phyloP scores from a whole-genome alignment of 2,888 invertebrate genomes.

The Leptothorax acervorum region DNA sequence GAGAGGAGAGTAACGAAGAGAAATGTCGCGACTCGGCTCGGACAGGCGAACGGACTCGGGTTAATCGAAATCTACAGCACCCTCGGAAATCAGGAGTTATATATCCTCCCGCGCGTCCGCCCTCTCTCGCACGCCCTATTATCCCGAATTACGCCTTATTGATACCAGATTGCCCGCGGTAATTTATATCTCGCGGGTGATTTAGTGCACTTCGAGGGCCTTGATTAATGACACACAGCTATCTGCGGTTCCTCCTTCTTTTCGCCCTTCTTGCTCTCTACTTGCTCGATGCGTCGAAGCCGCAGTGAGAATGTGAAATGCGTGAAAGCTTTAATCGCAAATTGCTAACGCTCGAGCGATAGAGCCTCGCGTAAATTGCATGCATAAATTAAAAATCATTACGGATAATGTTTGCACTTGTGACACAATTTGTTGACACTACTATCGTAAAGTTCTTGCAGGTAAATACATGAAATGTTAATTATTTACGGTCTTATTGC shows the following conservation, averaged over 20 bases:
- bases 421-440: background rate
- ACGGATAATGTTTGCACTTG: background rate
- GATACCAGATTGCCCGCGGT: constrained; percentile 76
- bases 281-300: background rate
- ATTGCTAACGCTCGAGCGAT: background rate
- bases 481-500: background rate
- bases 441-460: background rate
- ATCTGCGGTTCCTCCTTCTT: constrained; percentile 38
- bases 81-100: constrained; percentile 78
- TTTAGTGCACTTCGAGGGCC: constrained; percentile 60
- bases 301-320: background rate
- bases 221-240: constrained; percentile 58
- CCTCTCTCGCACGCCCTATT: constrained; percentile 72
- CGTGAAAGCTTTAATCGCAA: constrained; percentile 11
- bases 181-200: constrained; percentile 77
- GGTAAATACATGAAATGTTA: constrained; percentile 16
- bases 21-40: constrained; percentile 71
- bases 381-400: background rate
- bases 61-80: constrained; percentile 79
- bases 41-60: constrained; percentile 63
- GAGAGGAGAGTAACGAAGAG: constrained; percentile 75
- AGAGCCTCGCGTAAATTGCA: background rate
- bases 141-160: constrained; percentile 78
- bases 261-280: constrained; percentile 2
- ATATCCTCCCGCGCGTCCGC: constrained; percentile 67